Evolutionary conservation across 2,113 vertebrate genomes (phyloP).

Genomic region (Ivindomyrus marchei): DNA sequence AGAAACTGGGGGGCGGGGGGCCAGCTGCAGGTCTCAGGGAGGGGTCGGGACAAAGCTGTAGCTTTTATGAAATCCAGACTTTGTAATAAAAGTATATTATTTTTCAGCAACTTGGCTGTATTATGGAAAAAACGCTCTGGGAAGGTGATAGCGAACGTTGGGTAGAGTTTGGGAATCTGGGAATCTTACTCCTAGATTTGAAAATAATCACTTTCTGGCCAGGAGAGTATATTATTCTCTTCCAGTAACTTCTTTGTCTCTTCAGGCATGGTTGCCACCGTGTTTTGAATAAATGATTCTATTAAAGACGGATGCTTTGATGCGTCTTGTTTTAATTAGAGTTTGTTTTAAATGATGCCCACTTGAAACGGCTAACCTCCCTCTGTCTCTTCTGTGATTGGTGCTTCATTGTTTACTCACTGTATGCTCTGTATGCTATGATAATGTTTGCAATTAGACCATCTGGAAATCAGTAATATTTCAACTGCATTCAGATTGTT

Average conservation of each 20-base stretch:
- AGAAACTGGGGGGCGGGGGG: neutral
- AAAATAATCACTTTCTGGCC: conserved; percentile 8
- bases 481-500: neutral
- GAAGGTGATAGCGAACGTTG: neutral
- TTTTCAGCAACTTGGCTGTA: neutral
- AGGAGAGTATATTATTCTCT: neutral
- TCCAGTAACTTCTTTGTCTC: neutral
- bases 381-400: neutral
- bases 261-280: neutral
- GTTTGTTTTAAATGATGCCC: neutral
- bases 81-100: conserved; percentile 3
- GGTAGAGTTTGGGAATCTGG: neutral
- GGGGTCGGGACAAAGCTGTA: neutral
- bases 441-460: neutral
- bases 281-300: neutral
- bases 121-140: neutral
- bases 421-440: neutral
- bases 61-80: neutral
- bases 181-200: neutral
- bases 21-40: neutral
- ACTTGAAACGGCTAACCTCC: neutral
- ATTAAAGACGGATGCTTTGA: neutral
- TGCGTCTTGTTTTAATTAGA: neutral
- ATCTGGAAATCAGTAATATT: neutral
- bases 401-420: neutral